Conservation (phyloP, 2,888 invertebrate genomes). For the Lithophane leautieri region DNA sequence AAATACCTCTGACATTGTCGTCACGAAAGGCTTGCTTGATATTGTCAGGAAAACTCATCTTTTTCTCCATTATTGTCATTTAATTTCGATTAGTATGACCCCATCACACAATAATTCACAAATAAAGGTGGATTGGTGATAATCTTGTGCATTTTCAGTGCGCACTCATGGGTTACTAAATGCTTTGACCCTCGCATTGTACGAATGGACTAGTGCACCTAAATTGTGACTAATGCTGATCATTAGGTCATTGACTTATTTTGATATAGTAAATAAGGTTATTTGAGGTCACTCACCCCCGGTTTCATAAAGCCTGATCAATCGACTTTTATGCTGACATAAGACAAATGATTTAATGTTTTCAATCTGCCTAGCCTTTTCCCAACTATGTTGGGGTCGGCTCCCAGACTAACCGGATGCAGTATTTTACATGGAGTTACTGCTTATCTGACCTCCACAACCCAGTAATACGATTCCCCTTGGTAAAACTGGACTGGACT, state of each 20-base stretch:
- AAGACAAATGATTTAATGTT: background rate
- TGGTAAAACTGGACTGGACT: background rate
- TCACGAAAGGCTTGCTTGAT: background rate
- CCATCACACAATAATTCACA: conserved; percentile 18
- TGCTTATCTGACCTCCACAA: background rate
- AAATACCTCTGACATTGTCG: background rate
- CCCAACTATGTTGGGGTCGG: background rate
- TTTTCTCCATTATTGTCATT: background rate
- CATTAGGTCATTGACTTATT: conserved; percentile 32
- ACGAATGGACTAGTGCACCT: conserved; percentile 32
- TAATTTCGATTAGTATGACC: background rate
- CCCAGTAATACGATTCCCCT: background rate
- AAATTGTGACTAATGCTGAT: conserved; percentile 19
- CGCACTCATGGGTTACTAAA: conserved; percentile 39
- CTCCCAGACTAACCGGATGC: background rate
- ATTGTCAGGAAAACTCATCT: background rate
- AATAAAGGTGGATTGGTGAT: conserved; percentile 34
- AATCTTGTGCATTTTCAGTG: conserved; percentile 44
- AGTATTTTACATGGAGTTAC: background rate
- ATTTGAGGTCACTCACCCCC: background rate
- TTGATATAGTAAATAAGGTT: conserved; percentile 12
- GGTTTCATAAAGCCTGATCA: background rate
- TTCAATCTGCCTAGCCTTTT: background rate
- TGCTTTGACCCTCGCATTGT: conserved; percentile 43
- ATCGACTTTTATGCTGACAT: background rate